A percentile compares a stretch with the other conserved stretches of the same genome.
phyloP scores from a whole-genome alignment of 1,140 invertebrate genomes.

The Drosophila bocqueti region DNA sequence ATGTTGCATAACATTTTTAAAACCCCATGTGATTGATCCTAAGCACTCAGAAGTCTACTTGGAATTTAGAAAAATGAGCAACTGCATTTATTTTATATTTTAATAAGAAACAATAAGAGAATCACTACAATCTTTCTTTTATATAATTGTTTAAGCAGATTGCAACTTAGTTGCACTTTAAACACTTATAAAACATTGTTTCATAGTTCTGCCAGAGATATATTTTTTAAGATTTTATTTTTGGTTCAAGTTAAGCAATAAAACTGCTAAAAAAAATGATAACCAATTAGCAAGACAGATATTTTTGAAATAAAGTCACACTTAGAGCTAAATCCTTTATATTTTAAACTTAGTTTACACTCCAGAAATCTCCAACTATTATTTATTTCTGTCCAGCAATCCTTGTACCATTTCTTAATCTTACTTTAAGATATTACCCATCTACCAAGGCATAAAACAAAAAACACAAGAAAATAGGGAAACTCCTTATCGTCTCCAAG shows the following conservation, averaged over 20 bases:
- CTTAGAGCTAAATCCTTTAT: too few species aligned
- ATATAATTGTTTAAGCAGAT: not conserved
- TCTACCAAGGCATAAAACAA: not conserved
- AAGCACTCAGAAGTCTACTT: not conserved
- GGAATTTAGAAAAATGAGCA: not conserved
- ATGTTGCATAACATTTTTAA: not conserved
- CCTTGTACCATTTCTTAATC: not conserved
- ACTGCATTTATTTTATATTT: not conserved
- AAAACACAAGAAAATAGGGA: not conserved
- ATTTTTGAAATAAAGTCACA: not conserved
- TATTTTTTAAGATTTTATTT: too few species aligned
- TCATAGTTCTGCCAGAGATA: too few species aligned
- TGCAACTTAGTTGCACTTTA: not conserved
- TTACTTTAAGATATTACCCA: not conserved
- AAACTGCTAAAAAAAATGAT: too few species aligned
- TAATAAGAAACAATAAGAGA: not conserved
- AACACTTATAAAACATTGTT: not conserved
- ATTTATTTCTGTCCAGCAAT: not conserved
- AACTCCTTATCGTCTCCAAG: constrained; percentile 2
- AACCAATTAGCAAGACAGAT: not conserved
- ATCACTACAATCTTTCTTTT: not conserved
- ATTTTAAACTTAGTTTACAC: not conserved
- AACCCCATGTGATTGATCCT: not conserved
- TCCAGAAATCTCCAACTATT: not conserved
- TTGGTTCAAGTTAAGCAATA: too few species aligned